These are phyloP conservation scores for Triops cancriformis DNA, from an alignment of 1,140 invertebrate species.

Conservation along the genomic window DNA sequence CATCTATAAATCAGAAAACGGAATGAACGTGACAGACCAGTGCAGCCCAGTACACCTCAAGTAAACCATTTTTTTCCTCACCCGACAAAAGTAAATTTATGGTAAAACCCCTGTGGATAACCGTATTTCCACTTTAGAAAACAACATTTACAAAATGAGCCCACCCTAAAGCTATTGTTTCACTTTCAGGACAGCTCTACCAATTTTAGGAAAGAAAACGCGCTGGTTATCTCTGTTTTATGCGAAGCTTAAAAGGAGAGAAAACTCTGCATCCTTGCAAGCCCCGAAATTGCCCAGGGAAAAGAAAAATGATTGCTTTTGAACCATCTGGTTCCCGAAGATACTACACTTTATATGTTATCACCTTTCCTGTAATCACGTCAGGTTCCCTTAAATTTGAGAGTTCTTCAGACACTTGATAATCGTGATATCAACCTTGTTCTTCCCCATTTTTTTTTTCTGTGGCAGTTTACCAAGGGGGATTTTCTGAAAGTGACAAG, in stretches of 20 bases:
- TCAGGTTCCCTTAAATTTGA: neutral
- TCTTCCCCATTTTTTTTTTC: neutral
- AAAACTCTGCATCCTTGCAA: neutral
- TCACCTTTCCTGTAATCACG: neutral
- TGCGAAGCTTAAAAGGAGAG: neutral
- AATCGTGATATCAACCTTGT: neutral
- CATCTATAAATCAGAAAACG: too few relatives aligned
- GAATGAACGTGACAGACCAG: too few relatives aligned
- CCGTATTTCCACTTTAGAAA: too few relatives aligned
- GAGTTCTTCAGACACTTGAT: neutral
- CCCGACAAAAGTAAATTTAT: too few relatives aligned
- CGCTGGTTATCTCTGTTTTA: neutral
- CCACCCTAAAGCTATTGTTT: neutral
- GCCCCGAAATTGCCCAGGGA: neutral
- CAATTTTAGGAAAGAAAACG: neutral
- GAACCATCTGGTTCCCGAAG: neutral
- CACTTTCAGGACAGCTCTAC: neutral
- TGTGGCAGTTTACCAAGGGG: neutral
- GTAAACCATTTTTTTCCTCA: too few relatives aligned
- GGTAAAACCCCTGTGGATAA: too few relatives aligned
- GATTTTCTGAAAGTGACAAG: neutral
- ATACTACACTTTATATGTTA: neutral
- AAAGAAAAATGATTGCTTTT: neutral
- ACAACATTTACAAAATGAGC: neutral
- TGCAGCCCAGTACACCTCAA: too few relatives aligned